Percentiles rank a stretch among this genome's conserved stretches.
Evolutionary conservation across 2,113 vertebrate genomes (phyloP).

Genomic region (Motacilla alba): DNA sequence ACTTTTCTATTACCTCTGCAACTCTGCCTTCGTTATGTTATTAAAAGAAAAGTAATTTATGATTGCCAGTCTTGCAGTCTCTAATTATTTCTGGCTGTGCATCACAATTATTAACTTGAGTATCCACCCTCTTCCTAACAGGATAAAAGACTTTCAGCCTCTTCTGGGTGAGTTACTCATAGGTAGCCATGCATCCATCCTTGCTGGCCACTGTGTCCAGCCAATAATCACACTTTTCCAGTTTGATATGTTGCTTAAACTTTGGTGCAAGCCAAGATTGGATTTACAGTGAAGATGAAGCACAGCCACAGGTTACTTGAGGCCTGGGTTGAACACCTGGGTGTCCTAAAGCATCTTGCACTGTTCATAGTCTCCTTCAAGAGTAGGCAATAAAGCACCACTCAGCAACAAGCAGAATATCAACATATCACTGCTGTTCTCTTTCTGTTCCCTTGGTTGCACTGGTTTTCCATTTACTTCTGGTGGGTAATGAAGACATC

Average conservation of each 20-base stretch:
- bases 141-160: not conserved
- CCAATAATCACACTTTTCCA: not conserved
- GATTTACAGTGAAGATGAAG: not conserved
- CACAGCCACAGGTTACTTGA: not conserved
- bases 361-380: not conserved
- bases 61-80: constrained; percentile 61
- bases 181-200: not conserved
- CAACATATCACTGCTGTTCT: not conserved
- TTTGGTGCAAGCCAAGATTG: not conserved
- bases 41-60: constrained; percentile 69
- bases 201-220: not conserved
- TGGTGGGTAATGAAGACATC: constrained; percentile 36
- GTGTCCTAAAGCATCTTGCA: not conserved
- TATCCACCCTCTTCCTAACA: constrained; percentile 20
- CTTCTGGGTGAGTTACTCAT: not conserved
- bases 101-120: constrained; percentile 63
- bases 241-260: not conserved
- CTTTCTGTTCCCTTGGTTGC: not conserved
- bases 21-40: constrained; percentile 58
- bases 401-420: not conserved
- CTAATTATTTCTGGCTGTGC: constrained; percentile 69
- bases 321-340: not conserved
- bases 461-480: constrained; percentile 39
- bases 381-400: not conserved
- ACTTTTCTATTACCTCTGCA: constrained; percentile 63